phyloP scores from a whole-genome alignment of 2,113 vertebrate species.

The Nettapus auritus region DNA sequence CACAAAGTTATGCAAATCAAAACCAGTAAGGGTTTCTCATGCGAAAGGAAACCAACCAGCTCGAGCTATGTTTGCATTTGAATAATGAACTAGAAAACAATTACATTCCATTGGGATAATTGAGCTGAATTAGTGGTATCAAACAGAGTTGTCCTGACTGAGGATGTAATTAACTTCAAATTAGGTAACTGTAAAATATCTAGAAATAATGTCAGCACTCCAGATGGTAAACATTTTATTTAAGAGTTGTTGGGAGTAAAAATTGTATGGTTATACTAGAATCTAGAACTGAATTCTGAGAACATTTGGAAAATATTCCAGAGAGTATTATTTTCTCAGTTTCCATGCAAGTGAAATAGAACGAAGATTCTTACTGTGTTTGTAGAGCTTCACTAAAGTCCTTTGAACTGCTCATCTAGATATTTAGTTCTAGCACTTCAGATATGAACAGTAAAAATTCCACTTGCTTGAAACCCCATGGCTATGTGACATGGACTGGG shows the following conservation, averaged over 20 bases:
- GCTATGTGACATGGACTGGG: background rate
- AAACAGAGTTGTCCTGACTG: slow-evolving; percentile 13
- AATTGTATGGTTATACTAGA: background rate
- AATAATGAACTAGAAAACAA: slow-evolving; percentile 44
- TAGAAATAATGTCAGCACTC: slow-evolving; percentile 8
- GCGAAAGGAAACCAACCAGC: slow-evolving; percentile 11
- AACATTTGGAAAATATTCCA: background rate
- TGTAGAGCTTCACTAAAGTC: background rate
- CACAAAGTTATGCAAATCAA: slow-evolving; percentile 32
- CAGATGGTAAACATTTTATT: slow-evolving; percentile 29
- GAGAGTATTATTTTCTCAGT: background rate
- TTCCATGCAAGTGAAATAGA: background rate
- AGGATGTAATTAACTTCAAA: slow-evolving; percentile 52
- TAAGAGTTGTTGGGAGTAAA: background rate
- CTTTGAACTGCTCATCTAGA: background rate
- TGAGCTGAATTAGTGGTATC: slow-evolving; percentile 47
- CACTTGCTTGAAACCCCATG: background rate
- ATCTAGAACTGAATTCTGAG: background rate
- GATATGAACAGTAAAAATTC: background rate
- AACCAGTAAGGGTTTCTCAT: background rate
- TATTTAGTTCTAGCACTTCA: background rate
- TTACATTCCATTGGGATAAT: slow-evolving; percentile 38
- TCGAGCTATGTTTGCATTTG: slow-evolving; percentile 44
- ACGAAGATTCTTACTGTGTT: background rate
- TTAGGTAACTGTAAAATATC: slow-evolving; percentile 48